Percentiles rank a stretch among this genome's conserved stretches.
Evolutionary conservation across 2,888 invertebrate species (phyloP).

Genomic region (Zaprionus bogoriensis): DNA sequence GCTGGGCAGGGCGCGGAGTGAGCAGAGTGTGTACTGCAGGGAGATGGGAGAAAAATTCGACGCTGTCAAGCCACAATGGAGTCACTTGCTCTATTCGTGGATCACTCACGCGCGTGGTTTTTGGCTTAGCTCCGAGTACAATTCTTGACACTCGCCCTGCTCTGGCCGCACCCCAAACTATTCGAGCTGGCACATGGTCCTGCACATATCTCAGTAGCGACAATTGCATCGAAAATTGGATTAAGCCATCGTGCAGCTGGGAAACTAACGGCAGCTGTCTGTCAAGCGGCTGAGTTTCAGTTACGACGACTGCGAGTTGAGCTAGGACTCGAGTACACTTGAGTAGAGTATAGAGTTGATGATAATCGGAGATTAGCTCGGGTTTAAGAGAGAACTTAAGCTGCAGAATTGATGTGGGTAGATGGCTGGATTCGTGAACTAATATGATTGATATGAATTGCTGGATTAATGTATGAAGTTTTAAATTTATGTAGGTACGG

Average conservation of each 20-base stretch:
- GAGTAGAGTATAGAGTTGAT: not conserved
- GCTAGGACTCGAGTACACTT: conserved; percentile 3
- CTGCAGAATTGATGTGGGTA: too few species aligned
- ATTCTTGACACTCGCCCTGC: conserved; percentile 21
- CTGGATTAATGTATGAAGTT: too few species aligned
- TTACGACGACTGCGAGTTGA: conserved; percentile 14
- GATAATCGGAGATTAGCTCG: not conserved
- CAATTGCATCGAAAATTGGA: conserved; percentile 76
- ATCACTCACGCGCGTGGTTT: conserved; percentile 31
- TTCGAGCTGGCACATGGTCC: not conserved
- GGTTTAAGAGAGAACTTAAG: not conserved
- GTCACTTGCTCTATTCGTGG: conserved; percentile 42
- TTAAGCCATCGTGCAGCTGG: conserved; percentile 55
- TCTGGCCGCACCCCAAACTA: conserved; percentile 2
- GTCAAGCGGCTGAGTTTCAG: conserved; percentile 12
- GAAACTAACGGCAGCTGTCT: conserved; percentile 58
- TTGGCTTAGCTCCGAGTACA: conserved; percentile 24
- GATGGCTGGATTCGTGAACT: too few species aligned
- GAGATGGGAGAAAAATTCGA: conserved; percentile 20
- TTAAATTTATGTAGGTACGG: too few species aligned
- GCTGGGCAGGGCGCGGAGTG: not conserved
- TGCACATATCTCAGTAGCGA: conserved; percentile 53
- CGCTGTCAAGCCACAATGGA: conserved; percentile 59
- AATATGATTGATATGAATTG: too few species aligned
- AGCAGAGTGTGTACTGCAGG: not conserved